Conservation (phyloP, 2,888 invertebrate genomes). For the Physocephala rufipes region DNA sequence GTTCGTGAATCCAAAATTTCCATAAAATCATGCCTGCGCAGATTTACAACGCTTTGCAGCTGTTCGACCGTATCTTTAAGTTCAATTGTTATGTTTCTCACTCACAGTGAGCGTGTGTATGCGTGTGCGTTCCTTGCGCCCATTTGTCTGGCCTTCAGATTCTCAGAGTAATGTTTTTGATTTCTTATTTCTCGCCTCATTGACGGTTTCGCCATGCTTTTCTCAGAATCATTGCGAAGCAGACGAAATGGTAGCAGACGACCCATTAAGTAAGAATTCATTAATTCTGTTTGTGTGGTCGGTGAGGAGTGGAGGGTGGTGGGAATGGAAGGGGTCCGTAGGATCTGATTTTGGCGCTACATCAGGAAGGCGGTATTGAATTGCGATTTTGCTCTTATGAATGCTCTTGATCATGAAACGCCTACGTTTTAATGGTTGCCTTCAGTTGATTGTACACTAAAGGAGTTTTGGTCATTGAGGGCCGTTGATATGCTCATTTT, state of each 20-base stretch:
- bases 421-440: no score
- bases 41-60: conserved; percentile 27
- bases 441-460: no score
- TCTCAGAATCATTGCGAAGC: conserved; percentile 35
- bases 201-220: conserved; percentile 34
- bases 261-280: conserved; percentile 49
- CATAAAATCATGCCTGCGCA: conserved; percentile 21
- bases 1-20: conserved; percentile 18
- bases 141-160: background rate
- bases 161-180: conserved; percentile 33
- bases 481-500: no score
- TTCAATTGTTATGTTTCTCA: background rate
- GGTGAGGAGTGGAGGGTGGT: background rate
- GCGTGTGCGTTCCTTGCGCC: background rate
- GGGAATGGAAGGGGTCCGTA: background rate
- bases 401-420: conserved; percentile 32
- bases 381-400: conserved; percentile 16
- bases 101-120: background rate
- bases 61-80: conserved; percentile 17
- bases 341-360: conserved; percentile 3
- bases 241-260: conserved; percentile 46
- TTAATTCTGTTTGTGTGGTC: conserved; percentile 39
- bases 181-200: conserved; percentile 41
- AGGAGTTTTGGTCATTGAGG: no score
- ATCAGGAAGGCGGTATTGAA: no score